Evolutionary conservation across 2,888 invertebrate genomes (phyloP).

Genomic region (Eilema caniola): DNA sequence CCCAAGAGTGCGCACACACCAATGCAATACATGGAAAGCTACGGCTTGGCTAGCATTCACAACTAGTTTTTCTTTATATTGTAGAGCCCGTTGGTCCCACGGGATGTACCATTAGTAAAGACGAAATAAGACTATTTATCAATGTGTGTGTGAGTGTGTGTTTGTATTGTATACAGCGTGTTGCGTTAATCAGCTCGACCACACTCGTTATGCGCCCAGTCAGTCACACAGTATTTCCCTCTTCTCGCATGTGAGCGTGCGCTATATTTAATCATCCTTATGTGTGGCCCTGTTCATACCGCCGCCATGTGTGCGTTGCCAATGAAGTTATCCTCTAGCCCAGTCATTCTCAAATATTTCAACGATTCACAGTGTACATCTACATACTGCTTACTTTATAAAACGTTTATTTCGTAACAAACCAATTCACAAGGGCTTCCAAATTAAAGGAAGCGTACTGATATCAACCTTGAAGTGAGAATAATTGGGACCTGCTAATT

Average conservation of each 20-base stretch:
- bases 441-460: conserved; percentile 32
- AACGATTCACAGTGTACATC: not conserved
- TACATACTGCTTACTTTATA: conserved; percentile 6
- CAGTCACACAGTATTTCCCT: conserved; percentile 76
- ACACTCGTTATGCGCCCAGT: conserved; percentile 74
- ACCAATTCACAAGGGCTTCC: conserved; percentile 36
- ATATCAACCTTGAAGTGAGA: conserved; percentile 59
- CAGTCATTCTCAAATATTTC: conserved; percentile 75
- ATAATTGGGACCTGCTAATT: conserved; percentile 61
- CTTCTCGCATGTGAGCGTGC: conserved; percentile 68
- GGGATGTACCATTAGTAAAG: conserved; percentile 81
- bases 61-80: conserved; percentile 72
- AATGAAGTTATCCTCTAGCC: conserved; percentile 78
- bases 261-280: conserved; percentile 82
- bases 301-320: conserved; percentile 80
- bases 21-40: conserved; percentile 66
- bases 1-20: conserved; percentile 63
- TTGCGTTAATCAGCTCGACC: conserved; percentile 82
- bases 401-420: conserved; percentile 19
- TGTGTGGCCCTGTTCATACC: conserved; percentile 75
- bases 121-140: conserved; percentile 75
- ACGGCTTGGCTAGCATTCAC: conserved; percentile 75
- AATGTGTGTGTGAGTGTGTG: conserved; percentile 69
- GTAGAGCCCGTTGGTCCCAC: conserved; percentile 79
- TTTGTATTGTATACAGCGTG: conserved; percentile 66